These are phyloP conservation scores for Arnoldichthys spilopterus DNA, from an alignment of 2,797 vertebrate genomes.

Conservation along the genomic window DNA sequence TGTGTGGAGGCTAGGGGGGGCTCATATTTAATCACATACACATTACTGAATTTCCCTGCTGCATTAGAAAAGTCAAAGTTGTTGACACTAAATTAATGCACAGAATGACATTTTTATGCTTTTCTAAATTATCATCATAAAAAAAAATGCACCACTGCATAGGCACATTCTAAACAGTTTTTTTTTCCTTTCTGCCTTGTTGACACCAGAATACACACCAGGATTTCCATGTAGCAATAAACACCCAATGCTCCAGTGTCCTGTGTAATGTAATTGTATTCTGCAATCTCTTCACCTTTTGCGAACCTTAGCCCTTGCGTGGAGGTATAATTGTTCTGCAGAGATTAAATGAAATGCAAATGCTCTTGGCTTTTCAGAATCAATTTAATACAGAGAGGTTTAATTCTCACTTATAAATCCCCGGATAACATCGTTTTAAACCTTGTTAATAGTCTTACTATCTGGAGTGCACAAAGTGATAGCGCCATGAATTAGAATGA, in stretches of 20 bases:
- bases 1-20: constrained; percentile 1
- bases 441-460: constrained; percentile 63
- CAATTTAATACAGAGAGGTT: constrained; percentile 62
- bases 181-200: not conserved
- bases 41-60: not conserved
- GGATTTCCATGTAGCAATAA: not conserved
- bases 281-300: constrained; percentile 54
- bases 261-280: constrained; percentile 42
- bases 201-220: not conserved
- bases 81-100: constrained; percentile 26
- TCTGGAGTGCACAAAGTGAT: constrained; percentile 59
- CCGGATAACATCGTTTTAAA: constrained; percentile 65
- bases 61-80: constrained; percentile 15
- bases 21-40: not conserved
- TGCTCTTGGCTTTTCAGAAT: constrained; percentile 61
- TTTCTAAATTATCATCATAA: not conserved
- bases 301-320: constrained; percentile 41
- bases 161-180: not conserved
- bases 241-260: not conserved
- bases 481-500: constrained; percentile 60
- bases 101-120: not conserved
- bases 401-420: constrained; percentile 62
- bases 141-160: too few species aligned
- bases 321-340: constrained; percentile 59
- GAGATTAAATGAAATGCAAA: constrained; percentile 65